A percentile compares a stretch with the other conserved stretches of the same genome.
Evolutionary conservation across 1,140 invertebrate species (phyloP).

Genomic region (Drosophila quadrilineata): DNA sequence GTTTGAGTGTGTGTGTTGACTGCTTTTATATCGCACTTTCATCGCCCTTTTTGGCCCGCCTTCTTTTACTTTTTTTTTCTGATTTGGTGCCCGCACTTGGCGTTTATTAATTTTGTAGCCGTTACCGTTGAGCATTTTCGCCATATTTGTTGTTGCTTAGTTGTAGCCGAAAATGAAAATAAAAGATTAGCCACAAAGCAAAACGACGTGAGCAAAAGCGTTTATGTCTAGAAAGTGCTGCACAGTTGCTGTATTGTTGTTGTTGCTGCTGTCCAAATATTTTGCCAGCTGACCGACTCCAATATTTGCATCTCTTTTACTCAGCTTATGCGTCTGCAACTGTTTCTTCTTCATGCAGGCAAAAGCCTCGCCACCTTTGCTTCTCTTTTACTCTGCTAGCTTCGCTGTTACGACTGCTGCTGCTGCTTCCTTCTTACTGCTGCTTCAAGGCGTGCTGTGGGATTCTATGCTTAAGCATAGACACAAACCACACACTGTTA

Average conservation of each 20-base stretch:
- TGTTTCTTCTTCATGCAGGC: no score
- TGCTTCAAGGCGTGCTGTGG: no score
- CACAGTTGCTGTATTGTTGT: slow-evolving; percentile 22
- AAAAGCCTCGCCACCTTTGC: no score
- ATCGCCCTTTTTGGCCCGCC: slow-evolving; percentile 40
- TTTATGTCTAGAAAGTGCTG: slow-evolving; percentile 70
- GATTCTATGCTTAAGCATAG: no score
- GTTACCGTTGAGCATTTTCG: slow-evolving; percentile 34
- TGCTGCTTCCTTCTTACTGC: no score
- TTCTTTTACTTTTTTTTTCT: no score
- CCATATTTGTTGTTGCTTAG: slow-evolving; percentile 10
- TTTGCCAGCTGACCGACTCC: slow-evolving; percentile 69
- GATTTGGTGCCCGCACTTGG: slow-evolving; percentile 60
- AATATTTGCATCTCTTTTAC: slow-evolving; percentile 63
- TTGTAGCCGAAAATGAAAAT: slow-evolving; percentile 34
- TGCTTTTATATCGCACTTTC: slow-evolving; percentile 64
- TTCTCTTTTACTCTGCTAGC: no score
- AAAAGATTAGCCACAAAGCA: slow-evolving; percentile 19
- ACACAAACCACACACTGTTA: no score
- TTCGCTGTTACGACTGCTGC: no score
- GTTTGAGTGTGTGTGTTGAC: slow-evolving; percentile 21
- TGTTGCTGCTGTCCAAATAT: slow-evolving; percentile 54
- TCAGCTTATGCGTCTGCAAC: no score
- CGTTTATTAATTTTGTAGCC: slow-evolving; percentile 67
- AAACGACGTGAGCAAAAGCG: slow-evolving; percentile 51